Evolutionary conservation across 2,797 vertebrate genomes (phyloP).

Genomic region (Muscicapa comitata): DNA sequence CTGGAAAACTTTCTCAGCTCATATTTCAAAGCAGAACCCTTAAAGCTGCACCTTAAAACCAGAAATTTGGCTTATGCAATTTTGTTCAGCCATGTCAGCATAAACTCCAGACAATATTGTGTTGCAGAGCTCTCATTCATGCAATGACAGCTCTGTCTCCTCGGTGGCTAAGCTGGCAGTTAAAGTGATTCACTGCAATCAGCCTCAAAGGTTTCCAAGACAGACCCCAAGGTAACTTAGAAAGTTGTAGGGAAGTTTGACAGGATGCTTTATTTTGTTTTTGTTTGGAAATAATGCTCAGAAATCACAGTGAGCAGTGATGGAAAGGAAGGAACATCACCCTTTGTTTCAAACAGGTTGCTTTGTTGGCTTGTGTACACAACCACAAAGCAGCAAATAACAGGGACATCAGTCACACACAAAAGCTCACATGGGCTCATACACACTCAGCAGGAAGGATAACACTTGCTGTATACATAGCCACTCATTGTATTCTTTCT

Average conservation of each 20-base stretch:
- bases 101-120: neutral
- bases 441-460: neutral
- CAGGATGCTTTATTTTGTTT: slow-evolving; percentile 19
- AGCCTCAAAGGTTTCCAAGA: slow-evolving; percentile 4
- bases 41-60: neutral
- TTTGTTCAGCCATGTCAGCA: neutral
- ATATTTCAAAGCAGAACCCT: slow-evolving; percentile 27
- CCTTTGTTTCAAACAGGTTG: neutral
- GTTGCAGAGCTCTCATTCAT: slow-evolving; percentile 17
- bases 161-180: neutral
- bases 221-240: neutral
- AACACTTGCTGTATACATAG: neutral
- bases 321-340: neutral
- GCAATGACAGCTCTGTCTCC: neutral
- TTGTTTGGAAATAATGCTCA: neutral
- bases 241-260: slow-evolving; percentile 20
- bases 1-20: slow-evolving; percentile 25
- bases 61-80: neutral
- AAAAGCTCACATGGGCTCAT: neutral
- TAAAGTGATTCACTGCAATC: slow-evolving; percentile 24
- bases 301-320: neutral
- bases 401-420: neutral
- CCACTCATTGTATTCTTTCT: neutral
- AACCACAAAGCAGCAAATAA: neutral
- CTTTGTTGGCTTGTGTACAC: neutral